Evolutionary conservation across 2,113 vertebrate species (phyloP), one percentile per base, ranked within the genome.

Genomic region (Callipepla squamata): DNA sequence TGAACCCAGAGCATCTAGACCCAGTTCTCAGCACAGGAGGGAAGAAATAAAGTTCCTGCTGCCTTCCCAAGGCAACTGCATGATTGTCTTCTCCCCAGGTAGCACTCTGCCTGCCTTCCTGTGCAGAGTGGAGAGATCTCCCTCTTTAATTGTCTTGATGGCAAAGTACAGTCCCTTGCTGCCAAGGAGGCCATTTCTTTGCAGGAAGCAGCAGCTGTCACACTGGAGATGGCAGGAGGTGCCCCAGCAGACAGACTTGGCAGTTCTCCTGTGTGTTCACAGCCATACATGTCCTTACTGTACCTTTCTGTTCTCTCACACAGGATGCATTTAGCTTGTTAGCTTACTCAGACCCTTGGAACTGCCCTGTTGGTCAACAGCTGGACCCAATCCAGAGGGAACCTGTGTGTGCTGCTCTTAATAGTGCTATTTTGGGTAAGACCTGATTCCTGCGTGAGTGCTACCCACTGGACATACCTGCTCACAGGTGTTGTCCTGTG

Each of bases 401-500:
- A 94, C 97, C 99, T 6, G 98, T 99, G 95, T 99, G 99, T 94
- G 99, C 99, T 53, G 98, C 99, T 94, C 99, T 99, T 94, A 99
- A 99, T 98, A 99, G 99, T 96, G 99, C 99, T 98, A 99, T 99
- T 93, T 98, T 99, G 98, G 99, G 99, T 99, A 98, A 98, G 97
- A 92, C 40, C 58, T 23, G 32, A 6, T 58, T 87, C 55, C 51
- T 86, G 0, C 4, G 62, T 26, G 44, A 63, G 75, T 2, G 0
- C 40, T 81, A 9, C 32, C 78, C 28, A 8, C 40, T 11, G 44
- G 58, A 69, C 9, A 14, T 7, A 11, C 45, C 55, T 63, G n/a
- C 34, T 74, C 8, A 7, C 23, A 4, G 10, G 32, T 82, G 42
- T 28, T 70, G 76, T 80, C 55, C 63, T 77, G 45, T 57, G 50